Evolutionary conservation across 2,113 vertebrate species (phyloP), one percentile per base, ranked within the genome.

Genomic region (Alaudala cheleensis): DNA sequence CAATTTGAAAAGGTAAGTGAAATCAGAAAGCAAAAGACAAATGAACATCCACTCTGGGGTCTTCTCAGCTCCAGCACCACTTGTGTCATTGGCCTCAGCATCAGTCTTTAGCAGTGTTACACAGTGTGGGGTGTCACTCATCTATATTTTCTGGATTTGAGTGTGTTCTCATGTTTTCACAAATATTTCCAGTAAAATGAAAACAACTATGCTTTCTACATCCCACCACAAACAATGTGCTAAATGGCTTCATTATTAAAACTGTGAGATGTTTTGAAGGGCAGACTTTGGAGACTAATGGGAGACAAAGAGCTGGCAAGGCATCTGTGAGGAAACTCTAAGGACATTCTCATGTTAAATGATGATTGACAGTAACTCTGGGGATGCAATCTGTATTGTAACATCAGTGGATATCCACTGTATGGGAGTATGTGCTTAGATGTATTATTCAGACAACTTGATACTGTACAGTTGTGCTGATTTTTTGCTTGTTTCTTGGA

Each of bases 91-190:
- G 5, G 16, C 24, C 23, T 78, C 15, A 39, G 25, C 1, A 2
- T 12, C 39, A 29, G 23, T 14, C 25, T 17, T 29, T 6, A 47
- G 9, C 20, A 61, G 11, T 7, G 2, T 16, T 70, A 47, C 19
- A 24, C 10, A 19, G 11, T 3, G 6, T 11, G 3, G n/a, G 10
- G 1, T 15, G 16, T 33, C 11, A 14, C 9, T 29, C 7, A 44
- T 17, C 15, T 33, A 1, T 4, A 10, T 66, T 87, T 89, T 74
- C 14, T 42, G n/a, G 14, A 37, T 56, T 47, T 81, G 6, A 42
- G 9, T 29, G 14, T 62, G 11, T 69, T 50, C 12, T 50, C 29
- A 18, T 6, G 12, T 1, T 47, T 61, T 65, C 21, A 39, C 57
- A 1, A 70, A 39, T 10, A 58, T 28, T 77, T 92, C 23, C 20